Conservation (phyloP, 2,888 invertebrate genomes). For the Chloromyia formosa region DNA sequence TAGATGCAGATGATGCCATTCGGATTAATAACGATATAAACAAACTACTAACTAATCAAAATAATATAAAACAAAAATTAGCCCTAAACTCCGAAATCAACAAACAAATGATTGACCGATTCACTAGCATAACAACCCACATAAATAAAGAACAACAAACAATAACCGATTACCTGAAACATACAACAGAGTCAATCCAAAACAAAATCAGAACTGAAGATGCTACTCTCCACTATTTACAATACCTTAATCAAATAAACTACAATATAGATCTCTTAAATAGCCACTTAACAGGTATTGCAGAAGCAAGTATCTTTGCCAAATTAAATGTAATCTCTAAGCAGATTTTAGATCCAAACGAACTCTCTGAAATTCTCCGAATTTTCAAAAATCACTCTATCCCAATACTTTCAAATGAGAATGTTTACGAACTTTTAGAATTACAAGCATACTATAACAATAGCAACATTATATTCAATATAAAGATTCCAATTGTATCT, state of each 20-base stretch:
- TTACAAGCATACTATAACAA: slow-evolving; percentile 36
- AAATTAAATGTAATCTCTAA: slow-evolving; percentile 41
- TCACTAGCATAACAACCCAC: slow-evolving; percentile 32
- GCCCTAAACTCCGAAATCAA: background rate
- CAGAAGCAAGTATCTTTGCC: slow-evolving; percentile 36
- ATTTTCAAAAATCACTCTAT: slow-evolving; percentile 17
- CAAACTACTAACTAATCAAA: background rate
- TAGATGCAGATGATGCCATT: slow-evolving; percentile 37
- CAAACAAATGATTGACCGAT: slow-evolving; percentile 36
- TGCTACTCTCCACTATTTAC: background rate
- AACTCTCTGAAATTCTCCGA: slow-evolving; percentile 21
- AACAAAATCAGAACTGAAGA: slow-evolving; percentile 9
- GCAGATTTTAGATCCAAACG: slow-evolving; percentile 33
- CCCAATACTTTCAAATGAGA: slow-evolving; percentile 28
- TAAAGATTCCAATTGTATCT: slow-evolving; percentile 32
- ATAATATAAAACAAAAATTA: background rate
- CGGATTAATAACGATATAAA: no score
- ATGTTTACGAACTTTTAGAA: slow-evolving; percentile 33
- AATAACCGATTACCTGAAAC: slow-evolving; percentile 20
- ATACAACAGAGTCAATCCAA: background rate
- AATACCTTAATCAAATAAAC: slow-evolving; percentile 27
- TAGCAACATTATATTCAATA: slow-evolving; percentile 35
- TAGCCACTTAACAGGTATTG: no score
- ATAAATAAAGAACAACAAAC: slow-evolving; percentile 30
- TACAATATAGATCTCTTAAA: slow-evolving; percentile 38